phyloP scores from a whole-genome alignment of 2,888 invertebrate species.

The Noctua comes region DNA sequence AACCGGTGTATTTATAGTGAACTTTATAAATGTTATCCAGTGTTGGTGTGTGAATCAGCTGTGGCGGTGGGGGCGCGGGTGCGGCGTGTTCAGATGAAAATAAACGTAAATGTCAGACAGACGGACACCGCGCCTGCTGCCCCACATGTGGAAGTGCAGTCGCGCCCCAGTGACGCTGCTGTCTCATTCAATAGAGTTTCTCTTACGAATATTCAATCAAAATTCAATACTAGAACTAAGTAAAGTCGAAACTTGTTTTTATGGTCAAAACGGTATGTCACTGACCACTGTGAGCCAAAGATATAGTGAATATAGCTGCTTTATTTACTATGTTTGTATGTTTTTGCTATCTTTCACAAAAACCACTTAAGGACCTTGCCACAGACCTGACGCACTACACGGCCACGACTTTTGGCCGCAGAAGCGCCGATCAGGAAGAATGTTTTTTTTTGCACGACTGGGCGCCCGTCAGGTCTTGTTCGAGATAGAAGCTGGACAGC shows the following conservation, averaged over 20 bases:
- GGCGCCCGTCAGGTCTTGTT: not conserved
- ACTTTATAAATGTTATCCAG: constrained; percentile 44
- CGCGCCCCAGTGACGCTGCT: not conserved
- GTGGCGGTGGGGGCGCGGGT: constrained; percentile 25
- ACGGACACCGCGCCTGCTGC: constrained; percentile 4
- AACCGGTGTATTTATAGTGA: constrained; percentile 41
- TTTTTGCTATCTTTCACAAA: not conserved
- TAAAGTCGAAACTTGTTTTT: not conserved
- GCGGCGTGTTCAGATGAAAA: constrained; percentile 48
- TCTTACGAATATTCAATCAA: not conserved
- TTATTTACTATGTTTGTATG: not conserved
- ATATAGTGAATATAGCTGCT: not conserved
- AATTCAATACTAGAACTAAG: not conserved
- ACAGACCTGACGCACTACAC: not conserved
- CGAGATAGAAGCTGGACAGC: not conserved
- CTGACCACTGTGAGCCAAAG: not conserved
- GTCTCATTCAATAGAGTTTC: not conserved
- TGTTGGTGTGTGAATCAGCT: constrained; percentile 53
- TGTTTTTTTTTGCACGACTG: not conserved
- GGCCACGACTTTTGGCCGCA: not conserved
- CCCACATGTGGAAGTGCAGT: constrained; percentile 13
- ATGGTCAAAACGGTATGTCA: too few species aligned
- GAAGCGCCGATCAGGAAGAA: not conserved
- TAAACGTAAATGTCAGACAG: constrained; percentile 63
- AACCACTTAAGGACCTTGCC: not conserved